phyloP scores from a whole-genome alignment of 2,113 vertebrate species.

The Psilopsiagon aymara region DNA sequence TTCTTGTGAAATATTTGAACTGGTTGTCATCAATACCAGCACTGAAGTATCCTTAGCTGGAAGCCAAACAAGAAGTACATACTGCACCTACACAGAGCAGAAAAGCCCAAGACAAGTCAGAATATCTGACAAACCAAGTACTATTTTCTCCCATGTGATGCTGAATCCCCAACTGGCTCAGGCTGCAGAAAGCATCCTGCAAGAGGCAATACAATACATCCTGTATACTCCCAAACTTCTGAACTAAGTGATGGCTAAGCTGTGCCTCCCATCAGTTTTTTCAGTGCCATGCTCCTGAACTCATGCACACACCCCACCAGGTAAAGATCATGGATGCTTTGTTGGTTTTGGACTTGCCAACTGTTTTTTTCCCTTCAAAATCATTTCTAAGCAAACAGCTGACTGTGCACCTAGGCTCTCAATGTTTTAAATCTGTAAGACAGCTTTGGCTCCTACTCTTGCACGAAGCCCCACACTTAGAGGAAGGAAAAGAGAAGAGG shows the following conservation, averaged over 20 bases:
- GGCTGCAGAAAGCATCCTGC: background rate
- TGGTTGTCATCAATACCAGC: no score
- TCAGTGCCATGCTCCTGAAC: background rate
- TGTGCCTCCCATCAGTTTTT: background rate
- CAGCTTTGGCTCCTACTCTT: background rate
- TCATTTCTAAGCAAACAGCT: background rate
- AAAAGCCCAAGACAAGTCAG: background rate
- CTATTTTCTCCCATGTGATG: background rate
- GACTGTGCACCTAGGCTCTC: background rate
- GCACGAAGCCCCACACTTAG: background rate
- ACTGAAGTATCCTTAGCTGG: background rate
- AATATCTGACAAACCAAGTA: background rate
- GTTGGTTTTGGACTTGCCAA: background rate
- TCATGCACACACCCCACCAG: background rate
- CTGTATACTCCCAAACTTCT: background rate
- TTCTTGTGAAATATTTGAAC: background rate
- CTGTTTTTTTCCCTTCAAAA: background rate
- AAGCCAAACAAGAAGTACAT: background rate
- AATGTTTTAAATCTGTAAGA: accelerated
- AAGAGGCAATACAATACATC: background rate
- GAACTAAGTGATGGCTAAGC: background rate
- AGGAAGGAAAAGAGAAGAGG: background rate
- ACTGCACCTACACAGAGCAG: background rate
- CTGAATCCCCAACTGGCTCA: accelerated
- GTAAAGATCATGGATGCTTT: background rate